Percentiles rank a stretch among this genome's conserved stretches.
phyloP scores from a whole-genome alignment of 2,797 vertebrate genomes.

The Neosilurus hyrtlii region DNA sequence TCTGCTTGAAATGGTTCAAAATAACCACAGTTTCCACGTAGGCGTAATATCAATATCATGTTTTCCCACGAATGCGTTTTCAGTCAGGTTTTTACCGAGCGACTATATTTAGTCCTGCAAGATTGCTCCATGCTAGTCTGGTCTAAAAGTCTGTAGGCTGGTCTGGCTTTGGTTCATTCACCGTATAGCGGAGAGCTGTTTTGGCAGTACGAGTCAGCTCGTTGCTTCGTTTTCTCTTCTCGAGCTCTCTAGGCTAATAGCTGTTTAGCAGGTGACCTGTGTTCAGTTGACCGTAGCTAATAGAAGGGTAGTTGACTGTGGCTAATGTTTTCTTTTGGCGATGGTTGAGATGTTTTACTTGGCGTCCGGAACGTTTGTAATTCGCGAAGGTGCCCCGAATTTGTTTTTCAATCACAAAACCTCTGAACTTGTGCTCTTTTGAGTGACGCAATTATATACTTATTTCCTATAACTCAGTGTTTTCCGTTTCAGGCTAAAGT shows the following conservation, averaged over 20 bases:
- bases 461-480: background rate
- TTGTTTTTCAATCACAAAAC: slow-evolving; percentile 12
- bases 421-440: background rate
- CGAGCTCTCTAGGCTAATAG: slow-evolving; percentile 39
- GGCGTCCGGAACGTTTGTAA: background rate
- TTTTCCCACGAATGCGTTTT: background rate
- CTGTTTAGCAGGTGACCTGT: slow-evolving; percentile 51
- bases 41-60: background rate
- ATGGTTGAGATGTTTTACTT: slow-evolving; percentile 40
- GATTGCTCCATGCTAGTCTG: background rate
- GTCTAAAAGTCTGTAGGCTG: background rate
- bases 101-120: slow-evolving; percentile 19
- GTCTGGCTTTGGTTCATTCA: background rate
- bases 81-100: background rate
- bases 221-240: slow-evolving; percentile 3
- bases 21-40: background rate
- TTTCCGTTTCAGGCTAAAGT: background rate
- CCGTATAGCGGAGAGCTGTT: background rate
- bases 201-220: slow-evolving; percentile 10
- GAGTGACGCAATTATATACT: background rate
- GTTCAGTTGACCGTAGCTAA: slow-evolving; percentile 53
- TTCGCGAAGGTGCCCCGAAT: background rate
- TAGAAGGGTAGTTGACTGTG: slow-evolving; percentile 58
- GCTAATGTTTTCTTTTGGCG: slow-evolving; percentile 54
- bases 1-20: background rate